Conservation (phyloP, 2,888 invertebrate species). For the Rhogogaster chlorosoma region DNA sequence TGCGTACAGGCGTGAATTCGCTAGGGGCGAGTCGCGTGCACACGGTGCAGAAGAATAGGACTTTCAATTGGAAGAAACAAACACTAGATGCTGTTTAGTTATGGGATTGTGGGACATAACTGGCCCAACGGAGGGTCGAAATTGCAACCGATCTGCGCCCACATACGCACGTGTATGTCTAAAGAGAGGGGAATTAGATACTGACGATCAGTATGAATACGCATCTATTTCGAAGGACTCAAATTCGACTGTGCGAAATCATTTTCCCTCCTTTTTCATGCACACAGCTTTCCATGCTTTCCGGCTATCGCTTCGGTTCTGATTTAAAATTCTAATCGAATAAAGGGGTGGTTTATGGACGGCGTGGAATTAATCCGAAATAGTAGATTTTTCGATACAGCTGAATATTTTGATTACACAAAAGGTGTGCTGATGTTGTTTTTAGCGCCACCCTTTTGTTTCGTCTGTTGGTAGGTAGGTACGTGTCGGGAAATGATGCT, state of each 20-base stretch:
- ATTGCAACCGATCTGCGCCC: conserved; percentile 19
- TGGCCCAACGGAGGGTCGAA: neutral
- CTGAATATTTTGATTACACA: conserved; percentile 32
- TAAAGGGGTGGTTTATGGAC: neutral
- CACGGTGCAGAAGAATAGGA: neutral
- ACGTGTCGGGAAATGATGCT: neutral
- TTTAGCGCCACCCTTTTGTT: conserved; percentile 30
- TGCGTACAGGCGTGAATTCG: conserved; percentile 15
- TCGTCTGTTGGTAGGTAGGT: neutral
- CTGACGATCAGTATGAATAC: neutral
- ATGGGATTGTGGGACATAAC: conserved; percentile 28
- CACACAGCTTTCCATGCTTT: neutral
- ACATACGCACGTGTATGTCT: neutral
- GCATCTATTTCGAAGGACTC: neutral
- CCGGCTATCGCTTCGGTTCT: neutral
- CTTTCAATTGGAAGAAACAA: conserved; percentile 28
- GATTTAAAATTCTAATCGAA: conserved; percentile 3
- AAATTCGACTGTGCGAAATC: neutral
- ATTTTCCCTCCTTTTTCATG: conserved; percentile 4
- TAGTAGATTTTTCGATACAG: conserved; percentile 23
- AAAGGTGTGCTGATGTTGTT: conserved; percentile 27
- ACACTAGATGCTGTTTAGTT: conserved; percentile 16
- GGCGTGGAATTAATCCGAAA: conserved; percentile 11
- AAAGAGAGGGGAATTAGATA: conserved; percentile 2
- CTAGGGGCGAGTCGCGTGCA: conserved; percentile 18